phyloP scores from a whole-genome alignment of 2,888 invertebrate species.

The Steromphala cineraria region DNA sequence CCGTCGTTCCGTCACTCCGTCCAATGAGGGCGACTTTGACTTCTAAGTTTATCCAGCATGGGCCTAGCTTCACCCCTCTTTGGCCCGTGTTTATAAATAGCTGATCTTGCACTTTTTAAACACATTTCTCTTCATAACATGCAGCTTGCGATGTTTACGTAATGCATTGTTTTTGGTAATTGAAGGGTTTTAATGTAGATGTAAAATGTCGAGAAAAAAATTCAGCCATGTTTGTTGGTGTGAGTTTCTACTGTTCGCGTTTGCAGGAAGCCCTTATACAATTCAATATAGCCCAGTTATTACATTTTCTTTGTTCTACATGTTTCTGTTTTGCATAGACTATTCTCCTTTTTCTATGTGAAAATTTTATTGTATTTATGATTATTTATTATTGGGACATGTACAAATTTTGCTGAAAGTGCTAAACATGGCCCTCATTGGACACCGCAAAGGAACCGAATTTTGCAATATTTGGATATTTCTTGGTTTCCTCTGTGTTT shows the following conservation, averaged over 20 bases:
- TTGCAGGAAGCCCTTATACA: background rate
- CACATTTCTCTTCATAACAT: background rate
- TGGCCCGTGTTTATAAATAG: slow-evolving; percentile 4
- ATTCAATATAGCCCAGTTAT: background rate
- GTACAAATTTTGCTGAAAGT: background rate
- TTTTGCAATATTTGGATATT: background rate
- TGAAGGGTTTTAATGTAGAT: background rate
- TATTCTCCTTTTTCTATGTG: background rate
- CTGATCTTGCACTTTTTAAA: background rate
- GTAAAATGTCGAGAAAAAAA: background rate
- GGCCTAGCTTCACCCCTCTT: background rate
- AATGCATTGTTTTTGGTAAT: background rate
- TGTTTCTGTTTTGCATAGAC: background rate
- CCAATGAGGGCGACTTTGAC: slow-evolving; percentile 61
- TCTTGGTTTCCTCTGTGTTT: slow-evolving; percentile 10
- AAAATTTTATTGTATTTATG: slow-evolving; percentile 6
- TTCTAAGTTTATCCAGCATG: background rate
- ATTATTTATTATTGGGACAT: background rate
- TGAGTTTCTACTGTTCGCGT: background rate
- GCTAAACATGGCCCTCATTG: slow-evolving; percentile 22
- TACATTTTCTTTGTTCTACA: background rate
- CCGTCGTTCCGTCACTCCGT: slow-evolving; percentile 58
- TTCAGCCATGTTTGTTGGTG: background rate
- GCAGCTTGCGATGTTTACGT: background rate
- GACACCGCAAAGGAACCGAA: slow-evolving; percentile 20